These are phyloP conservation scores for Parauchenoglanis ngamensis DNA, from an alignment of 2,797 vertebrate genomes.

Conservation along the genomic window DNA sequence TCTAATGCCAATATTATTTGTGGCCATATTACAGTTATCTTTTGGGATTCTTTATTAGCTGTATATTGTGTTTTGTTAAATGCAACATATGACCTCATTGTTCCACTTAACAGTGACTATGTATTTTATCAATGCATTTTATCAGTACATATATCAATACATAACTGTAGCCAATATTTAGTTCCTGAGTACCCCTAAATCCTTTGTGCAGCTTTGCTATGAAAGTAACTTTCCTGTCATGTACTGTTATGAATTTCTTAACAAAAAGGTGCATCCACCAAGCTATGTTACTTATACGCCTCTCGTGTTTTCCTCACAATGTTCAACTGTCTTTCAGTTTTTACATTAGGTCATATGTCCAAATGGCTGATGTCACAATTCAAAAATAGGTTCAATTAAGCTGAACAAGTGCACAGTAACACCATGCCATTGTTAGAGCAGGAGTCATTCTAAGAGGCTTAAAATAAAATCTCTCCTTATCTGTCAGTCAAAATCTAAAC, in stretches of 20 bases:
- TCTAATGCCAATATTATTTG: background rate
- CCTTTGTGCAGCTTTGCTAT: background rate
- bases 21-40: background rate
- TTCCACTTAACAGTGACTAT: background rate
- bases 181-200: background rate
- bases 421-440: background rate
- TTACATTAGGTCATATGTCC: background rate
- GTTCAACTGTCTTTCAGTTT: background rate
- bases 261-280: background rate
- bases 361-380: background rate
- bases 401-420: background rate
- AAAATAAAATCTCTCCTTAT: background rate
- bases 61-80: background rate
- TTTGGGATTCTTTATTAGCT: background rate
- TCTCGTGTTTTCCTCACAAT: background rate
- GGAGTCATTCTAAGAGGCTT: background rate
- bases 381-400: background rate
- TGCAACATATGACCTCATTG: background rate
- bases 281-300: background rate
- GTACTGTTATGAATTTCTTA: background rate
- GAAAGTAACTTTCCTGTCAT: background rate
- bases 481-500: slow-evolving; percentile 7
- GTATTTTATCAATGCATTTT: background rate
- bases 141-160: too few relatives aligned
- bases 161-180: background rate